Base-by-base conservation (phyloP, 2,797 vertebrate species). In the Synanceia verrucosa region DNA sequence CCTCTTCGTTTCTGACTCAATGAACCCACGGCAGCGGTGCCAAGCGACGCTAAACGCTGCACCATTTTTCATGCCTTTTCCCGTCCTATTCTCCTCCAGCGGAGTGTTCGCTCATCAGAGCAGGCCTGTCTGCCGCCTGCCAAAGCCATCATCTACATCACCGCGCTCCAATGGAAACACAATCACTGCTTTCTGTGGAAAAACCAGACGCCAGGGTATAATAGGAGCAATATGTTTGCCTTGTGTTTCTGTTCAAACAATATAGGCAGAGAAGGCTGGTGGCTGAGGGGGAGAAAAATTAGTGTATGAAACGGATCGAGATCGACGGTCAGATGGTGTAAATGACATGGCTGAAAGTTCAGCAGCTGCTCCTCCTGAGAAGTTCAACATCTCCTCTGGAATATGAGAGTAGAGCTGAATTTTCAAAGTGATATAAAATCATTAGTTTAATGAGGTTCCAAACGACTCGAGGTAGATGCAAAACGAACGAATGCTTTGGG, bases 111-210 rank as follows among this genome's bases (percentile, higher is more conserved):
- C 67, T 77, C 80, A 79, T 79, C 81, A 76, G 74, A 79, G 76
- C 69, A 1, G 62, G 62, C 33, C 77, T 44, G 82, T 82, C 79
- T 89, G 72, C 79, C 8, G 78, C 63, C 83, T 87, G 86, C 85
- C 83, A 85, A 84, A 81, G 61, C 81, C 66, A 79, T 90, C 87
- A 88, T 88, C 86, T 77, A 79, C 78, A 86, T 88, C 88, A 61
- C 67, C 53, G 65, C 77, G 65, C 85, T 89, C 79, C 78, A 60
- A 28, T 67, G 44, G 74, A 89, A 83, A 89, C 80, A 78, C 75
- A 90, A 85, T 90, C 79, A 60, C 74, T 78, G 75, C 73, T 73
- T 76, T 78, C 58, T 78, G 53, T 73, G 79, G 80, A 81, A 87
- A 43, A 90, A 86, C 79, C 52, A 76, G 86, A 79, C 19, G 37